Evolutionary conservation across 2,888 invertebrate species (phyloP).

Genomic region (Mesorhabditis sp.): DNA sequence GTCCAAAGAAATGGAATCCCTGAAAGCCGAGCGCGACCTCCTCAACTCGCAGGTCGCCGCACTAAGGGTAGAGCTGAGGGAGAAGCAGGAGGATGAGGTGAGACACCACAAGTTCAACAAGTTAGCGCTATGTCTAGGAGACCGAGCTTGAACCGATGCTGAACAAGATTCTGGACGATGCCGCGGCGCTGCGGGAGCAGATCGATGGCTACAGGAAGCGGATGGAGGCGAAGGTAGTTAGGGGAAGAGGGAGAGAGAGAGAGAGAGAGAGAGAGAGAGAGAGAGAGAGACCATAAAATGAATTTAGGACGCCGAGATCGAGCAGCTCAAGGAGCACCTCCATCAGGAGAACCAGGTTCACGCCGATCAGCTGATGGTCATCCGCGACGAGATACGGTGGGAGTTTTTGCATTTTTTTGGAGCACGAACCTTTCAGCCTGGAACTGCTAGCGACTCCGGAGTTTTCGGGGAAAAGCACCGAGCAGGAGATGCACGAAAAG

Average conservation of each 20-base stretch:
- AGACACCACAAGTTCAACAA: neutral
- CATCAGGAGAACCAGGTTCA: slow-evolving; percentile 1
- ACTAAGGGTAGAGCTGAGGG: too few relatives aligned
- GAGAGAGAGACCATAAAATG: neutral
- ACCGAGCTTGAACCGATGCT: neutral
- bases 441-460: neutral
- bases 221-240: neutral
- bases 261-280: neutral
- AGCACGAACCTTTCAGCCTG: neutral
- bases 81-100: too few relatives aligned
- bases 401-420: neutral
- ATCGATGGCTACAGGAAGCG: neutral
- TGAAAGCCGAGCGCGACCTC: slow-evolving; percentile 3
- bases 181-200: slow-evolving; percentile 1
- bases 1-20: neutral
- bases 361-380: neutral
- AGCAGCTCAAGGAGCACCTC: slow-evolving; percentile 4
- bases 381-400: neutral
- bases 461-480: neutral
- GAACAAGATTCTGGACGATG: neutral
- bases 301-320: neutral
- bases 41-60: neutral
- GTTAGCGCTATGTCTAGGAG: neutral
- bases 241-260: neutral
- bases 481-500: neutral